Percentiles rank a stretch among this genome's conserved stretches.
Evolutionary conservation across 2,888 invertebrate species (phyloP).

Genomic region (Pachymerium ferrugineum): DNA sequence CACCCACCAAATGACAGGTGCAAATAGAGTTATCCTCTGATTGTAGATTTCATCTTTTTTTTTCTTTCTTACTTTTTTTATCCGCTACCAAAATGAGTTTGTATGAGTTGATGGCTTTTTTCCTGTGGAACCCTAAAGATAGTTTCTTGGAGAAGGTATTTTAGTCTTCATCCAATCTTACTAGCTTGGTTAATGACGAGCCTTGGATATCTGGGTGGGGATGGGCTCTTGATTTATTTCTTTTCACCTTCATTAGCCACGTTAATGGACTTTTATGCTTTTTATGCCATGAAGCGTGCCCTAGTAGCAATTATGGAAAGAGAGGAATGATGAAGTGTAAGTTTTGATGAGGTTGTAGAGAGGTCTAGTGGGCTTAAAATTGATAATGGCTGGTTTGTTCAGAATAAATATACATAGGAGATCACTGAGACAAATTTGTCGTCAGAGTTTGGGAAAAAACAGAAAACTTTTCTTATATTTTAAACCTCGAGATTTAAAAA

Average conservation of each 20-base stretch:
- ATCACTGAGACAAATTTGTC: too few relatives aligned
- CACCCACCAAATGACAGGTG: background rate
- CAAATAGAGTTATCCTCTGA: background rate
- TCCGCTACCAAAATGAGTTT: background rate
- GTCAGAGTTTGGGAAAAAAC: too few relatives aligned
- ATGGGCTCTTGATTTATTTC: background rate
- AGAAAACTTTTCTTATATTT: too few relatives aligned
- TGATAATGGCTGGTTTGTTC: too few relatives aligned
- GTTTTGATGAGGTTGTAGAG: background rate
- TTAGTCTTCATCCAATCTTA: background rate
- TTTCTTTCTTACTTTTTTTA: background rate
- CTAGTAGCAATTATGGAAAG: background rate
- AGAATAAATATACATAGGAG: too few relatives aligned
- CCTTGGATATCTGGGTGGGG: background rate
- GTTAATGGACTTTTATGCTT: conserved; percentile 11
- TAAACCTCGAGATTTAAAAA: too few relatives aligned
- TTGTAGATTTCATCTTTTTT: background rate
- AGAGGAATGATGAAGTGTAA: background rate
- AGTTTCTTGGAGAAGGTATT: background rate
- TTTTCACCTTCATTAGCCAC: conserved; percentile 16
- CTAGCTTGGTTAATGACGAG: background rate
- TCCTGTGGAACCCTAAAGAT: background rate
- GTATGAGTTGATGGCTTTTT: background rate
- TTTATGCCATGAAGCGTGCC: conserved; percentile 14
- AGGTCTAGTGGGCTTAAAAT: background rate